Base-by-base conservation (phyloP, 1,140 invertebrate genomes). In the Leptestheria dahalacensis region DNA sequence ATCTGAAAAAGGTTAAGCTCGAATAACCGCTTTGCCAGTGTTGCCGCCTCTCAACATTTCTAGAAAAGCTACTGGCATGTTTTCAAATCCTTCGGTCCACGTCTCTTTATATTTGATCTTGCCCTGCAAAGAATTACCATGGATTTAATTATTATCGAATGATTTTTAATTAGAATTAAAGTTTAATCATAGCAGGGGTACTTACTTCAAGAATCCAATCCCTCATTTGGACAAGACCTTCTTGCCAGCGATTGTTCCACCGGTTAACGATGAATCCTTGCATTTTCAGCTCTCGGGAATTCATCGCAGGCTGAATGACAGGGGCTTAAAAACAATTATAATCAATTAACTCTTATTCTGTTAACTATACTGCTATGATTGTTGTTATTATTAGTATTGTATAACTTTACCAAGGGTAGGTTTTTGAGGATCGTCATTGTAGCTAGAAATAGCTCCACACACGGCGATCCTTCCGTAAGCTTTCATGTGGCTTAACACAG, bases 401-500 rank as follows among this genome's bases (percentile, higher is more conserved):
- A n/a, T n/a, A n/a, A n/a, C n/a, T n/a, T n/a, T n/a, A n/a, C n/a
- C n/a, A n/a, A n/a, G n/a, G n/a, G n/a, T n/a, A n/a, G n/a, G n/a
- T n/a, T n/a, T 64, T 47, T 65, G 64, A 49, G 65, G 60, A 23
- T 63, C 54, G 20, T 65, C 64, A 61, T 74, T 74, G 53, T 74
- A 74, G 18, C 64, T 60, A 29, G 70, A 71, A 66, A 83, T 81
- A 11, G 77, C 74, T 20, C 81, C 81, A 67, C 81, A 83, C 0
- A 83, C 74, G 4, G 81, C 72, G 24, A 83, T 71, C 59, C 81
- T 70, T 11, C 81, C 81, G 62, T 69, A 75, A 20, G 67, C 66
- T 46, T 77, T 82, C 82, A 85, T 84, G 47, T 79, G 71, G 55
- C 73, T 72, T 54, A 82, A 73, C 23, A 84, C 75, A 12, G 65